These are phyloP conservation scores for Callithrix jacchus DNA, from an alignment of 2,113 vertebrate genomes.

Conservation along the genomic window DNA sequence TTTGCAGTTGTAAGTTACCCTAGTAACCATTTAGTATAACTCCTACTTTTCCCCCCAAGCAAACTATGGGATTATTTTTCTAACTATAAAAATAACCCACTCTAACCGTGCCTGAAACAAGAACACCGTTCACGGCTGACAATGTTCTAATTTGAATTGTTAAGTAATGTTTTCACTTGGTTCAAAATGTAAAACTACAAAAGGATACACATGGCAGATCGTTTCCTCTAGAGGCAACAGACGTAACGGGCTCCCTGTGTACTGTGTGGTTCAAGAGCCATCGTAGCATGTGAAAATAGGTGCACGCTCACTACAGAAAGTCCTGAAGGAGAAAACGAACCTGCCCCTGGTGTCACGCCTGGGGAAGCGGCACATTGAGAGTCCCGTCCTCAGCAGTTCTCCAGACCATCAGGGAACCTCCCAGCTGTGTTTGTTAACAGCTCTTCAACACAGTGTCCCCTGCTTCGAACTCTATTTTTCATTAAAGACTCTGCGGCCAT, in stretches of 20 bases:
- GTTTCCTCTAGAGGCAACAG: fast-evolving
- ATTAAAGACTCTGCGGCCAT: not conserved
- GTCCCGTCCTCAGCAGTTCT: not conserved
- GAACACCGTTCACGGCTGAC: no score
- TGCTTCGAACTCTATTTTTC: not conserved
- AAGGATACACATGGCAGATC: not conserved
- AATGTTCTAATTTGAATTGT: not conserved
- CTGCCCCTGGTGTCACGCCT: fast-evolving
- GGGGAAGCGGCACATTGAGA: not conserved
- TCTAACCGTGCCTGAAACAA: not conserved
- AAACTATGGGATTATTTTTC: not conserved
- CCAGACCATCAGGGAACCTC: not conserved
- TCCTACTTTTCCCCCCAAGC: not conserved
- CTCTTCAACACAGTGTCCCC: fast-evolving
- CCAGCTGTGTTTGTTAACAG: fast-evolving
- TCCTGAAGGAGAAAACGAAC: not conserved
- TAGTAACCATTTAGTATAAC: no score
- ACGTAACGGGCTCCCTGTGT: not conserved
- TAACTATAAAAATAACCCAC: not conserved
- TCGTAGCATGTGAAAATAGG: fast-evolving
- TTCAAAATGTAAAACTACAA: not conserved
- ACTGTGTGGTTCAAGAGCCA: not conserved
- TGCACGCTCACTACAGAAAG: not conserved
- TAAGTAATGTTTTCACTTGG: not conserved
- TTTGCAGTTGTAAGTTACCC: not conserved